Evolutionary conservation across 2,797 vertebrate genomes (phyloP), one percentile per base, ranked within the genome.

Genomic region (Danio jaintianensis): DNA sequence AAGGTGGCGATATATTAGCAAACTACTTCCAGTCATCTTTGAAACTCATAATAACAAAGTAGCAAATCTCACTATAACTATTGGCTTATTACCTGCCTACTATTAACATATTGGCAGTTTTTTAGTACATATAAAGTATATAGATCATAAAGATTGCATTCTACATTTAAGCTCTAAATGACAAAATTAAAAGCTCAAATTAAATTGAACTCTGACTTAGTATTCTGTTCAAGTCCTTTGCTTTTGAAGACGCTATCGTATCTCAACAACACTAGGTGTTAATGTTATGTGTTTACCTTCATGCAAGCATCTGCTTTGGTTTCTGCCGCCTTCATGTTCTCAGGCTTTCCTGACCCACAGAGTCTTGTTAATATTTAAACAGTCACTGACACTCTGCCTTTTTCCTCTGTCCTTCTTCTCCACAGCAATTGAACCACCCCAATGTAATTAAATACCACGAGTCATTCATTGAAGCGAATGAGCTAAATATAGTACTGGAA

Each of bases 401-500:
- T 79, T 63, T 12, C 22, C 58, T 42, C 58, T 81, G 36, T 82
- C 12, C 43, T 71, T 82, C 78, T 64, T 5, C 13, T 80, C 42
- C 69, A 83, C 92, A 99, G 97, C 98, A 98, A 97, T 87, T 99
- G 91, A 99, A 99, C 90, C 97, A 99, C 87, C 96, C 98, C 84
- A 99, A 99, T 90, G 97, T 99, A 86, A 98, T 99, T 90, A 98
- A 99, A 91, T 98, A 98, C 86, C 97, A 97, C 58, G 97, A 96
- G 40, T 99, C 97, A 63, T 99, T 98, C 91, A 99, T 98, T 88
- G 97, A 99, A 92, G 97, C 99, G 87, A 98, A 98, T 78, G 97
- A 98, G 85, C 93, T 99, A 85, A 98, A 98, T 92, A 99, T 98
- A 90, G 97, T 99, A 66, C 92, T 99, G 95, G 97, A 99, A 90